Base-by-base conservation (phyloP, 2,888 invertebrate species). In the Eristalinus aeneus region DNA sequence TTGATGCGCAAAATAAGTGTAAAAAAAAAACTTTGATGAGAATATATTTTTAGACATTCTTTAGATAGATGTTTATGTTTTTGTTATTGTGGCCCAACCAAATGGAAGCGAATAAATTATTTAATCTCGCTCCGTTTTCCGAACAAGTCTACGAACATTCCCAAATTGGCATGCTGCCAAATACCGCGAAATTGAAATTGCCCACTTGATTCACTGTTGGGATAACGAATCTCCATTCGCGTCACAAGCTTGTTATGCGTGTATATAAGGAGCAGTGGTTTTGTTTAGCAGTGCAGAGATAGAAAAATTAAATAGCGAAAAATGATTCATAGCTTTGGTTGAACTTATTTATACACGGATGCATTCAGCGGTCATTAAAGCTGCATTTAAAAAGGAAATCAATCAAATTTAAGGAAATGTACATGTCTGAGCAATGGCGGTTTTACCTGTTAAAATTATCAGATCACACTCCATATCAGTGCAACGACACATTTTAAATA, bases 11-110 rank as follows among this genome's bases (percentile, higher is more conserved):
- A 77, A 63, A 54, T 69, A 34, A 39, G 46, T 65, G 27, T 27
- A 65, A 65, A 23, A 60, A 60, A 58, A 71, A 6, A 36, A 56
- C 36, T 11, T 12, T 8, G 20, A 32, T 27, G 23, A 16, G 36
- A 32, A 8, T 27, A 22, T 68, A 75, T 75, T 75, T 69, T 69
- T 69, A 69, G 68, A 77, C 20, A 27, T 32, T 6, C 75, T 39
- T n/a, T 39, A 75, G 75, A 75, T 65, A 67, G 75, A 65, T 75
- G 67, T 75, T 56, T 56, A 23, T 75, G 39, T 75, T 75, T 69
- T 53, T 61, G 56, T 58, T 56, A 22, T 27, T 75, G 58, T 54
- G 20, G 53, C 56, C 56, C 0, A 22, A 56, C 36, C 53, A 32
- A 32, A 11, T 36, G 27, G n/a, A 65, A 22, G 20, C 16, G 63